phyloP scores from a whole-genome alignment of 1,140 invertebrate genomes.

The Drosophila trapezifrons region DNA sequence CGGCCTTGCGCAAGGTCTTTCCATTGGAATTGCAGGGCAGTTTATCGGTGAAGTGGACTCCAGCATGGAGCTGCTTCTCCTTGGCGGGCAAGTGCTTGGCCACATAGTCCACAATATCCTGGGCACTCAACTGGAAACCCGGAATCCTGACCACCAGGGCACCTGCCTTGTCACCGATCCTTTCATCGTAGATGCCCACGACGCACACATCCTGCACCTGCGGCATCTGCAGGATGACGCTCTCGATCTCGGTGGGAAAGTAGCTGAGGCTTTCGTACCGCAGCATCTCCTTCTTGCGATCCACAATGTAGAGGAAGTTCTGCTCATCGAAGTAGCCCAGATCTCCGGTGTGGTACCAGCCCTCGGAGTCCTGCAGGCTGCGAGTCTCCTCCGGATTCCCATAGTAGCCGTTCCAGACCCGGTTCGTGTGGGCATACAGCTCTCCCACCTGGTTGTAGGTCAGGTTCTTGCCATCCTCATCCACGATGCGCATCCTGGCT shows the following conservation, averaged over 20 bases:
- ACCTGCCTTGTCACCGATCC: conserved; percentile 58
- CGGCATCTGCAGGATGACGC: conserved; percentile 41
- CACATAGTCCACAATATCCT: conserved; percentile 67
- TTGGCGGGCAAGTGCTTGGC: conserved; percentile 77
- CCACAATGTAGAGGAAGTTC: conserved; percentile 88
- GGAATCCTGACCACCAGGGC: conserved; percentile 60
- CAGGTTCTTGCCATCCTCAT: conserved; percentile 70
- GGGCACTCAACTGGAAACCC: conserved; percentile 39
- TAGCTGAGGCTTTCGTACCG: conserved; percentile 86
- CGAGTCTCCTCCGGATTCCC: conserved; percentile 86
- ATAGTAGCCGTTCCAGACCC: conserved; percentile 84
- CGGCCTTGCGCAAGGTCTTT: conserved; percentile 2
- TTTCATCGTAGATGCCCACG: conserved; percentile 67
- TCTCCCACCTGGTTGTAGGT: conserved; percentile 81
- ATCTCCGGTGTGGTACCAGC: conserved; percentile 91
- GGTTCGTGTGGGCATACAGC: conserved; percentile 75
- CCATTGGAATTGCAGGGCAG: conserved; percentile 20
- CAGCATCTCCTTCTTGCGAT: conserved; percentile 92
- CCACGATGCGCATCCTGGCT: conserved; percentile 58
- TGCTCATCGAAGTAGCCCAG: conserved; percentile 89
- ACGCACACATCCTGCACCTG: conserved; percentile 74
- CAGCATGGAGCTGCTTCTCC: conserved; percentile 85
- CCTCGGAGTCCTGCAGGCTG: conserved; percentile 86
- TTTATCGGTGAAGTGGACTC: conserved; percentile 86
- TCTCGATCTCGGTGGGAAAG: conserved; percentile 74